Evolutionary conservation across 2,888 invertebrate species (phyloP).

Genomic region (Pyrgus malvae): DNA sequence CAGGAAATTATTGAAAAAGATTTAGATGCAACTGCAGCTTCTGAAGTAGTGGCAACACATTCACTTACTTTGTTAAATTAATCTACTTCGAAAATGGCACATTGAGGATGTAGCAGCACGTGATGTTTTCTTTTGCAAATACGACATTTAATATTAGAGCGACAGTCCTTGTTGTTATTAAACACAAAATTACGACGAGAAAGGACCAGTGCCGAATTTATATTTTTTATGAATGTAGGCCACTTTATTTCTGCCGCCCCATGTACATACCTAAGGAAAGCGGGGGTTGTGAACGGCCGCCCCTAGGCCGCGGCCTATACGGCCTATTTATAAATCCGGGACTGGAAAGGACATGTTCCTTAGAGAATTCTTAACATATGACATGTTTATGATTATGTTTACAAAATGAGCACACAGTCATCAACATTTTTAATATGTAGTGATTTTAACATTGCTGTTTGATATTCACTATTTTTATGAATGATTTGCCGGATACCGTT

Average conservation of each 20-base stretch:
- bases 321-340: no score
- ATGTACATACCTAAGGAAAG: no score
- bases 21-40: background rate
- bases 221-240: no score
- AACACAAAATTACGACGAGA: background rate
- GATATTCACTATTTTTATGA: no score
- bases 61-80: background rate
- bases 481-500: no score
- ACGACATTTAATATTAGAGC: no score
- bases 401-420: background rate
- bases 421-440: background rate
- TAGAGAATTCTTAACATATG: background rate
- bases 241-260: no score
- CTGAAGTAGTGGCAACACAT: conserved; percentile 1
- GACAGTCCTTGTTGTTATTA: background rate
- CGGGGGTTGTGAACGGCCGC: no score
- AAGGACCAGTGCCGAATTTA: no score
- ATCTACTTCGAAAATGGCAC: background rate
- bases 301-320: no score
- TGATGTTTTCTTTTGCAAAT: no score
- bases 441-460: background rate
- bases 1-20: background rate
- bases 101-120: background rate
- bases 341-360: background rate
- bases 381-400: background rate